Base-by-base conservation (phyloP, 1,140 invertebrate species). In the Ladona fulva region DNA sequence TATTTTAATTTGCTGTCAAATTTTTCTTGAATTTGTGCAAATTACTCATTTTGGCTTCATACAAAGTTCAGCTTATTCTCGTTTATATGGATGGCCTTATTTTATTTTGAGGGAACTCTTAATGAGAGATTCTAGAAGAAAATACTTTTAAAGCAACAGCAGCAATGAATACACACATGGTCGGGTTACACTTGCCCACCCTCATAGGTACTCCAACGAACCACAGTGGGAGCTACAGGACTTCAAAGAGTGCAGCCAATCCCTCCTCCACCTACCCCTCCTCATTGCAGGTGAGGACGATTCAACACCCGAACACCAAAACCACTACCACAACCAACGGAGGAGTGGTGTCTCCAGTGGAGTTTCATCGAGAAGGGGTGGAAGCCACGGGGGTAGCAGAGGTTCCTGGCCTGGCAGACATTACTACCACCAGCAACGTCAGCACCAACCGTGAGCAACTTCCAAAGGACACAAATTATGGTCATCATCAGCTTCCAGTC, bases 231-330 rank as follows among this genome's bases (percentile, higher is more conserved):
- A 66, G 52, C 52, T 66, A 66, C 52, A 66, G 52, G 52, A 66
- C 52, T 66, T 66, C 52, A 3, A 66, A 66, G 52, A 66, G 52
- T 66, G 52, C 52, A 66, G 52, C 52, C 52, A 66, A 66, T 66
- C 52, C 52, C 52, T 66, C 52, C 52, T 66, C 52, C 52, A 66
- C 52, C 14, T 66, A 66, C 52, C 52, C 52, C 52, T 66, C 52
- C 52, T 66, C 52, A 66, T 66, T 66, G 52, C 52, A 66, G 52
- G 52, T 22, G 52, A 66, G 52, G 52, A 66, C 52, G 52, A 66
- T 66, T 66, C 52, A 16, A 66, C 52, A 16, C 52, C 52, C 12
- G 52, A 66, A 66, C 52, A 66, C 52, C 52, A 66, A 66, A 66
- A 66, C 52, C 52, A 66, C 52, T 66, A 66, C 52, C 52, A 66